A percentile compares a stretch with the other conserved stretches of the same genome.
Evolutionary conservation across 2,888 invertebrate genomes (phyloP).

Genomic region (Gibbula magus): DNA sequence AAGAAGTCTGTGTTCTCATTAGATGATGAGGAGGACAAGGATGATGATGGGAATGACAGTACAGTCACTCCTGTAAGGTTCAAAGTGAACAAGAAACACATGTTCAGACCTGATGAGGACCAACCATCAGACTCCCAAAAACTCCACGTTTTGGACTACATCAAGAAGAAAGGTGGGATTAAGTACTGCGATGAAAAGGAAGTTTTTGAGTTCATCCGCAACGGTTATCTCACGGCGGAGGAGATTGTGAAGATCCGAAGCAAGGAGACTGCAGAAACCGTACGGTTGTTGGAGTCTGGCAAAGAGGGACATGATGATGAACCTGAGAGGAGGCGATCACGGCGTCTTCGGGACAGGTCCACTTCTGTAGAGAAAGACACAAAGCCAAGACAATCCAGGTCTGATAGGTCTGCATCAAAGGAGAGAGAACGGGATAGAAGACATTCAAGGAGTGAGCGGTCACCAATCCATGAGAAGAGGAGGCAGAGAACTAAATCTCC

Average conservation of each 20-base stretch:
- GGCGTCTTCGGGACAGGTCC: conserved; percentile 1
- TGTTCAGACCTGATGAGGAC: conserved; percentile 39
- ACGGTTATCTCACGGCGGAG: not conserved
- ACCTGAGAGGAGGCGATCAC: not conserved
- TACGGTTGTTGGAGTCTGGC: not conserved
- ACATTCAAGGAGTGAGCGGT: not conserved
- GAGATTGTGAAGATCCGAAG: not conserved
- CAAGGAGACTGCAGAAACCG: conserved; percentile 14
- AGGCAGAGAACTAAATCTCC: not conserved
- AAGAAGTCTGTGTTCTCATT: conserved; percentile 23
- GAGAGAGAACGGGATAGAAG: not conserved
- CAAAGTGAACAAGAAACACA: conserved; percentile 42
- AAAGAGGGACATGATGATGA: not conserved
- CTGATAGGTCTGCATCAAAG: not conserved
- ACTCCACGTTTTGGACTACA: not conserved
- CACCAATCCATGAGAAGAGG: not conserved
- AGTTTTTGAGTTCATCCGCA: not conserved
- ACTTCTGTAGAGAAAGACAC: not conserved
- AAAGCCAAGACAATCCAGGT: not conserved
- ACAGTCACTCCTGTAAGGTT: conserved; percentile 37
- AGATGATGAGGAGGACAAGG: conserved; percentile 1
- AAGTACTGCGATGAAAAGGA: not conserved
- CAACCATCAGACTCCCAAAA: conserved; percentile 11
- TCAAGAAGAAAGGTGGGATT: not conserved
- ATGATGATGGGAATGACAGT: not conserved